Percentiles rank a stretch among this genome's conserved stretches.
phyloP scores from a whole-genome alignment of 2,797 vertebrate genomes.

The Rallus crepitans region DNA sequence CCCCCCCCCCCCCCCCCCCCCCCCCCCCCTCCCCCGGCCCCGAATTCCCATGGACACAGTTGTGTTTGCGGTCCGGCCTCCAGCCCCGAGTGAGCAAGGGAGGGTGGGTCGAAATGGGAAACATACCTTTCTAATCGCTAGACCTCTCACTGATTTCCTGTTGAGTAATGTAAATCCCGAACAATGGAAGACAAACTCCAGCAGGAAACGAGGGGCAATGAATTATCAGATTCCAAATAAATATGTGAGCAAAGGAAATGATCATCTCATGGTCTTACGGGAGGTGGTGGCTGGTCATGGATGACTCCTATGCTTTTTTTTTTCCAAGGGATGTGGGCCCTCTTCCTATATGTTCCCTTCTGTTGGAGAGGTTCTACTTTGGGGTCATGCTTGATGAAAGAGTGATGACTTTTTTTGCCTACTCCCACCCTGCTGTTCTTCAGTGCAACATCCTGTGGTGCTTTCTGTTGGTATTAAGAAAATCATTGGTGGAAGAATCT shows the following conservation, averaged over 20 bases:
- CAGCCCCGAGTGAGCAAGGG: background rate
- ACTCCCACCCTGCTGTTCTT: background rate
- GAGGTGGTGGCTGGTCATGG: background rate
- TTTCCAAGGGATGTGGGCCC: background rate
- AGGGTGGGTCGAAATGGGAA: conserved; percentile 38
- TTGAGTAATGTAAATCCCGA: conserved; percentile 66
- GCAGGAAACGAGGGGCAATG: conserved; percentile 60
- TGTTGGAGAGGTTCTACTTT: background rate
- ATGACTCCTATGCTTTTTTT: conserved; percentile 16
- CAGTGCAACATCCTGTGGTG: background rate
- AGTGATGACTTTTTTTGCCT: background rate
- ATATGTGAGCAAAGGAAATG: conserved; percentile 33
- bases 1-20: too few relatives aligned
- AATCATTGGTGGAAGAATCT: background rate
- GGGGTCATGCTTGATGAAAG: background rate
- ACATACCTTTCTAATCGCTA: conserved; percentile 61
- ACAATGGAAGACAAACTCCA: conserved; percentile 66
- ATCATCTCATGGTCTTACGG: background rate
- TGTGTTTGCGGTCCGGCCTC: background rate
- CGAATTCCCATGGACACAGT: background rate
- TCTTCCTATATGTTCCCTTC: conserved; percentile 27
- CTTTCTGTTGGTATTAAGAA: background rate
- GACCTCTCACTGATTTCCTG: conserved; percentile 62
- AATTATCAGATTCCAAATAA: conserved; percentile 67
- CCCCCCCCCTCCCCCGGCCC: background rate